Evolutionary conservation across 2,888 invertebrate species (phyloP).

Genomic region (Tanypteryx hageni): DNA sequence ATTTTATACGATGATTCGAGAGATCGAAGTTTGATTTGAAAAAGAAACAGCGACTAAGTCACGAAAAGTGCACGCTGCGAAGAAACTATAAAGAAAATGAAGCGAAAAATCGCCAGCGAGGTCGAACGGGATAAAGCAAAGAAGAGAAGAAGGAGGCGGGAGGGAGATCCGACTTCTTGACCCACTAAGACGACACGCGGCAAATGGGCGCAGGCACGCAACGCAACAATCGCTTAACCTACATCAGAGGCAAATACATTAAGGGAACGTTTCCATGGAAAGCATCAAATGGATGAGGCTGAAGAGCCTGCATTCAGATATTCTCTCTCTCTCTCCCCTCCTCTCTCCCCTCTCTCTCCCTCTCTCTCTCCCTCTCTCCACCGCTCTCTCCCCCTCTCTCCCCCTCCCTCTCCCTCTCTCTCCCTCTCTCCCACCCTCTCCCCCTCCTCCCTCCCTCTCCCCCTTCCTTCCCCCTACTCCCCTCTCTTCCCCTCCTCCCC

Average conservation of each 20-base stretch:
- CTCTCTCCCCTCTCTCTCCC: constrained; percentile 23
- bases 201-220: constrained; percentile 51
- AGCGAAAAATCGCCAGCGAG: not conserved
- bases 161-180: not conserved
- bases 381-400: not conserved
- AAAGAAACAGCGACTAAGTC: no score
- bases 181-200: constrained; percentile 1
- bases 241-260: constrained; percentile 60
- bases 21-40: no score
- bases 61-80: not conserved
- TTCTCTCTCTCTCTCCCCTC: not conserved
- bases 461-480: no score
- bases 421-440: no score
- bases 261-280: constrained; percentile 35
- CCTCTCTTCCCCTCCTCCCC: no score
- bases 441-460: not conserved
- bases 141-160: no score
- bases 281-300: constrained; percentile 5
- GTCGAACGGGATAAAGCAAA: not conserved
- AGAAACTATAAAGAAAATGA: not conserved
- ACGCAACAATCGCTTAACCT: constrained; percentile 59
- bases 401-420: not conserved
- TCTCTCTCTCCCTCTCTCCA: constrained; percentile 7
- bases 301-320: constrained; percentile 25
- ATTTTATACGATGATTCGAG: no score